Percentiles rank a stretch among this genome's conserved stretches.
Conservation (phyloP, 2,888 invertebrate genomes). For the Sinelater perroti region DNA sequence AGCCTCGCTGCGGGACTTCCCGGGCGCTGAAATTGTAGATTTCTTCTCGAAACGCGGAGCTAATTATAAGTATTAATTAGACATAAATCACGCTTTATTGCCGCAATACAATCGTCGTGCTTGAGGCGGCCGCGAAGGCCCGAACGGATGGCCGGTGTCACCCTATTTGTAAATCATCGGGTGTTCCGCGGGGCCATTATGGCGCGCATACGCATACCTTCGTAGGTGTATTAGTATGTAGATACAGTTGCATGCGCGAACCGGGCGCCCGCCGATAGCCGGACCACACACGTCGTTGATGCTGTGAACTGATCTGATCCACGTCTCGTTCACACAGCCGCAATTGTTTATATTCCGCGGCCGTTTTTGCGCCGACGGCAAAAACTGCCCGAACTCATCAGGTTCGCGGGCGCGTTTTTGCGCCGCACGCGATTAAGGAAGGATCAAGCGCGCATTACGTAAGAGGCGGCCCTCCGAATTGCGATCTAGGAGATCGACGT, state of each 20-base stretch:
- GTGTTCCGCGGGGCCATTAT: conserved; percentile 33
- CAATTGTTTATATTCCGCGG: conserved; percentile 43
- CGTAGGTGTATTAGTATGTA: conserved; percentile 37
- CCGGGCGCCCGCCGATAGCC: conserved; percentile 37
- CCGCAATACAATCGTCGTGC: conserved; percentile 11
- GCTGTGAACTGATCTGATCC: conserved; percentile 53
- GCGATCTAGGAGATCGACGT: too few relatives aligned
- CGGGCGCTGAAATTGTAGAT: background rate
- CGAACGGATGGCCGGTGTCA: conserved; percentile 36
- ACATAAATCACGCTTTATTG: conserved; percentile 10
- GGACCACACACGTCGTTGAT: conserved; percentile 53
- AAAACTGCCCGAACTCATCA: conserved; percentile 6
- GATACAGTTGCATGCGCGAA: conserved; percentile 30
- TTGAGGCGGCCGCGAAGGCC: conserved; percentile 18
- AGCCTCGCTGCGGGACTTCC: background rate
- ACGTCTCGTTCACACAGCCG: conserved; percentile 49
- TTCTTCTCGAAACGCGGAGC: conserved; percentile 4
- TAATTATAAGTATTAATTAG: conserved; percentile 14
- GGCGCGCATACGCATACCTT: conserved; percentile 17
- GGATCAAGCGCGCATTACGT: too few relatives aligned
- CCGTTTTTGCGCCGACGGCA: conserved; percentile 34
- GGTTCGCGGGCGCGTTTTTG: background rate
- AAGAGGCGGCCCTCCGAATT: too few relatives aligned
- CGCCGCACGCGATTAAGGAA: conserved; percentile 8
- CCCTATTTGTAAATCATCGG: conserved; percentile 42